phyloP scores from a whole-genome alignment of 2,888 invertebrate genomes.

The Charanyca ferruginea region DNA sequence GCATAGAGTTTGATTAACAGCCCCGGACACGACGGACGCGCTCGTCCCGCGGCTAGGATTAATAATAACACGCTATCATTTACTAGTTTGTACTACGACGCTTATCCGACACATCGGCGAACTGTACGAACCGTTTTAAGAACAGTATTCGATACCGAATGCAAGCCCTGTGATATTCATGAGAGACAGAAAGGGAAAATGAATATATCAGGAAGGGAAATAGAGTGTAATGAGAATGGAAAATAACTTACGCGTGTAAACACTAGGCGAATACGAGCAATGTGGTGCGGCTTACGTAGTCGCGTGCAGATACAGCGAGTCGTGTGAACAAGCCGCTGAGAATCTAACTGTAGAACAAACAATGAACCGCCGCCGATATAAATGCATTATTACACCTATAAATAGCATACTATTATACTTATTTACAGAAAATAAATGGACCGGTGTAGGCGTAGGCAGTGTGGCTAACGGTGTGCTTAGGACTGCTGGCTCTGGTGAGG shows the following conservation, averaged over 20 bases:
- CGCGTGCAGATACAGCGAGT: no score
- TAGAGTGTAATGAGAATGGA: not conserved
- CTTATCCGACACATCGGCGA: slow-evolving; percentile 6
- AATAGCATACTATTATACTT: no score
- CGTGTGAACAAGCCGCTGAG: no score
- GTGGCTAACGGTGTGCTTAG: no score
- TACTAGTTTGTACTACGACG: slow-evolving; percentile 17
- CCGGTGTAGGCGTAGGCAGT: no score
- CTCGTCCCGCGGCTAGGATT: slow-evolving; percentile 25
- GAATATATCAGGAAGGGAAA: slow-evolving; percentile 28
- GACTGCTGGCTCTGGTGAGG: no score
- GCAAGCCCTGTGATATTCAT: slow-evolving; percentile 4
- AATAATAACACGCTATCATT: slow-evolving; percentile 41
- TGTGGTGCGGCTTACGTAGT: no score
- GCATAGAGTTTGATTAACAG: slow-evolving; percentile 47
- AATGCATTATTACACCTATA: no score
- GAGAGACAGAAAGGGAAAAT: slow-evolving; percentile 32
- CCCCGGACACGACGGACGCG: slow-evolving; percentile 27
- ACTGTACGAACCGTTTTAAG: slow-evolving; percentile 14
- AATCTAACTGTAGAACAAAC: no score
- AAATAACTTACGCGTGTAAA: slow-evolving; percentile 6
- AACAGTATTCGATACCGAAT: slow-evolving; percentile 1
- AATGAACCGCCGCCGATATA: no score
- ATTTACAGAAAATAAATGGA: no score
- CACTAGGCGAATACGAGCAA: not conserved